These are phyloP conservation scores for Pararge aegeria DNA, from an alignment of 1,140 invertebrate species.

Conservation along the genomic window DNA sequence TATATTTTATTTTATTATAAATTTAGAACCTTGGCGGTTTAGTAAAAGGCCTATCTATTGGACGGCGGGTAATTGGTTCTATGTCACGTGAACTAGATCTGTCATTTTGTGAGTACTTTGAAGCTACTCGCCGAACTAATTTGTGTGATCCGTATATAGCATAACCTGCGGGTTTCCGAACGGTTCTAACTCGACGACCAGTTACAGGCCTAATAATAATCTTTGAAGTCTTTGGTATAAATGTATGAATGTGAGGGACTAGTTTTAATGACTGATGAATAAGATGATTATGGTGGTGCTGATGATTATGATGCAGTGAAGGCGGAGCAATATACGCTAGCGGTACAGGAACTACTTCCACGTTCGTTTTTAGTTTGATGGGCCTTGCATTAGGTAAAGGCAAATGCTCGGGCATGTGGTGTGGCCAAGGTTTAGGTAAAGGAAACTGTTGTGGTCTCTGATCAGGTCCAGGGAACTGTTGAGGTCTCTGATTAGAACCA, in stretches of 20 bases:
- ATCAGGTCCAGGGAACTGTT: not conserved
- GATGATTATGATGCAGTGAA: conserved; percentile 38
- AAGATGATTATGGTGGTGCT: conserved; percentile 35
- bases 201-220: conserved; percentile 57
- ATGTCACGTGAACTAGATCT: conserved; percentile 41
- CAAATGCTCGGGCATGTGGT: conserved; percentile 32
- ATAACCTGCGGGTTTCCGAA: conserved; percentile 36
- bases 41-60: conserved; percentile 43
- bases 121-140: conserved; percentile 27
- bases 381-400: not conserved
- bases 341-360: conserved; percentile 65
- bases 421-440: not conserved
- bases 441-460: not conserved
- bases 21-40: conserved; percentile 54
- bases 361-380: conserved; percentile 58
- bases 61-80: conserved; percentile 57
- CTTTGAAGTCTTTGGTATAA: conserved; percentile 51
- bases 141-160: conserved; percentile 37
- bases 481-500: not conserved
- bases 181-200: conserved; percentile 29
- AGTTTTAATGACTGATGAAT: conserved; percentile 39
- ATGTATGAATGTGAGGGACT: conserved; percentile 49
- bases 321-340: conserved; percentile 66
- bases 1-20: not conserved
- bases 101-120: conserved; percentile 36